Percentiles rank a stretch among this genome's conserved stretches.
These are phyloP conservation scores for Pristionchus mayeri DNA, from an alignment of 2,888 invertebrate species.

Conservation along the genomic window DNA sequence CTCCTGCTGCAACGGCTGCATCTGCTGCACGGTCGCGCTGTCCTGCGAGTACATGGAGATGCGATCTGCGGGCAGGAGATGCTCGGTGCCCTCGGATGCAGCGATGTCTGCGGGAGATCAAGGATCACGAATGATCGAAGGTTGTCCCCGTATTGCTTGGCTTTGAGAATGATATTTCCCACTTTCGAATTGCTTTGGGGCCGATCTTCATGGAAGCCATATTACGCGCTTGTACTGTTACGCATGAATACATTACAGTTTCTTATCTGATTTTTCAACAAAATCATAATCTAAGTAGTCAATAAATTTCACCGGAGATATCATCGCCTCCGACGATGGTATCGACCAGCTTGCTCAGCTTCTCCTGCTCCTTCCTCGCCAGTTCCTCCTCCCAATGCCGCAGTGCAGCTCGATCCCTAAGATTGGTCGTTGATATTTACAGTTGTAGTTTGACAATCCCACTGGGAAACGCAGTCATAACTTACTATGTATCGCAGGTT, in stretches of 20 bases:
- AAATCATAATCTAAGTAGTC: too few species aligned
- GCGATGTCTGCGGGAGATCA: constrained; percentile 17
- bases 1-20: not conserved
- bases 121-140: not conserved
- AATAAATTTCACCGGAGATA: constrained; percentile 13
- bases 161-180: not conserved
- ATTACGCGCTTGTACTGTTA: too few species aligned
- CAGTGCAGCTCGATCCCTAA: constrained; percentile 62
- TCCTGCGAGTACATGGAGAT: constrained; percentile 43
- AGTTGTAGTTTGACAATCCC: too few species aligned
- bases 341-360: constrained; percentile 60
- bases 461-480: too few species aligned
- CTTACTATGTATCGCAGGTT: too few species aligned
- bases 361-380: constrained; percentile 60
- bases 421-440: not conserved
- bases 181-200: not conserved
- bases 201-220: not conserved
- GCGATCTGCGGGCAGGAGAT: constrained; percentile 35
- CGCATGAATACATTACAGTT: too few species aligned
- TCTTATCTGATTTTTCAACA: too few species aligned
- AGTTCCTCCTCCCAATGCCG: constrained; percentile 64
- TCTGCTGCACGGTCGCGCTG: not conserved
- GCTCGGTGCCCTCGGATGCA: not conserved
- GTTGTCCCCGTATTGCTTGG: too few species aligned
- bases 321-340: constrained; percentile 49